Evolutionary conservation across 2,797 vertebrate genomes (phyloP).

Genomic region (Amblyopsis hoosieri): DNA sequence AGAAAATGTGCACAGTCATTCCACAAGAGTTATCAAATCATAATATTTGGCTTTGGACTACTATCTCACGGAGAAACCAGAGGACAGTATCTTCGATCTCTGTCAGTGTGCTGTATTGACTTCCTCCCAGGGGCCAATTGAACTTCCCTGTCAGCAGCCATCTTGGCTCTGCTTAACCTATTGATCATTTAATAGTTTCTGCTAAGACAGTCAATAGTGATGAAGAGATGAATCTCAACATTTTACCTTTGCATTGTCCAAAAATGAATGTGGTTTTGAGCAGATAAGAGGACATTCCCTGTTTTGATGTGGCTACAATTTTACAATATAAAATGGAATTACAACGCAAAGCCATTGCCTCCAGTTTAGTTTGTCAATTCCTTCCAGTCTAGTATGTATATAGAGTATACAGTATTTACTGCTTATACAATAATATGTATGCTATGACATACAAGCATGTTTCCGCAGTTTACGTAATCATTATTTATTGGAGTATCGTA

Average conservation of each 20-base stretch:
- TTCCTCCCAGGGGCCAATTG: slow-evolving; percentile 32
- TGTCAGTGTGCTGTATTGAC: slow-evolving; percentile 57
- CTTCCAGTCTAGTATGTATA: no score
- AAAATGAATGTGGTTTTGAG: neutral
- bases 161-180: slow-evolving; percentile 56
- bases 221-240: slow-evolving; percentile 43
- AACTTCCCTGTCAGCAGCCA: slow-evolving; percentile 47
- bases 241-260: slow-evolving; percentile 28
- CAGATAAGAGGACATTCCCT: no score
- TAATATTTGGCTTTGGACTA: slow-evolving; percentile 24
- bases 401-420: no score
- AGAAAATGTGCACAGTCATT: slow-evolving; percentile 45
- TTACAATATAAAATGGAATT: no score
- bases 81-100: slow-evolving; percentile 28
- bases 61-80: slow-evolving; percentile 14
- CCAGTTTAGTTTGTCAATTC: no score
- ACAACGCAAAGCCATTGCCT: no score
- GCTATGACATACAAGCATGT: slow-evolving; percentile 28
- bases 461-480: slow-evolving; percentile 37
- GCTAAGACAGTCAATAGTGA: slow-evolving; percentile 55
- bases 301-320: no score
- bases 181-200: slow-evolving; percentile 68
- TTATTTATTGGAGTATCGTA: slow-evolving; percentile 44
- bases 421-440: no score
- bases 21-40: slow-evolving; percentile 48